Conservation (phyloP, 2,888 invertebrate species). For the Drepana falcataria region DNA sequence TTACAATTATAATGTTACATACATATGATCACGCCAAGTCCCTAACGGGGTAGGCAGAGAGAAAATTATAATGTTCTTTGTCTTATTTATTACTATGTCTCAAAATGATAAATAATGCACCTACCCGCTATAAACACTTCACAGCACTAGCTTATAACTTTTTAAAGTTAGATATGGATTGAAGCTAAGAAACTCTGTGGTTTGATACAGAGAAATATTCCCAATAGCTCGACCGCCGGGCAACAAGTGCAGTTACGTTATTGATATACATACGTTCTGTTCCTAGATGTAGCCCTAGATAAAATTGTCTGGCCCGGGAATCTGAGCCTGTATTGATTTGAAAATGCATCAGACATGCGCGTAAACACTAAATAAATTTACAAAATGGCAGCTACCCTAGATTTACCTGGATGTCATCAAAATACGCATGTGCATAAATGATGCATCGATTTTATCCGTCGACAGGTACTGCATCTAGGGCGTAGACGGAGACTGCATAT, state of each 20-base stretch:
- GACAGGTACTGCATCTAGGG: background rate
- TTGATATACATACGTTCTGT: background rate
- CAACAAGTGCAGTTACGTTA: background rate
- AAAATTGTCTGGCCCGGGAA: background rate
- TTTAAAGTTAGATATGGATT: too few relatives aligned
- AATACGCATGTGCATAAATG: conserved; percentile 3
- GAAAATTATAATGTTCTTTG: too few relatives aligned
- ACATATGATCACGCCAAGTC: too few relatives aligned
- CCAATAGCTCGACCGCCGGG: background rate
- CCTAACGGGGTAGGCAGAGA: too few relatives aligned
- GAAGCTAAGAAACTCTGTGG: too few relatives aligned
- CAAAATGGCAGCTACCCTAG: background rate
- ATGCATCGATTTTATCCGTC: background rate
- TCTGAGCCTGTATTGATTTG: background rate
- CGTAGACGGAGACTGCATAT: too few relatives aligned
- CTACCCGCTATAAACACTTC: too few relatives aligned
- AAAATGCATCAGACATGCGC: background rate
- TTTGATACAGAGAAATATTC: too few relatives aligned
- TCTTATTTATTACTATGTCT: too few relatives aligned
- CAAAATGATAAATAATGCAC: too few relatives aligned
- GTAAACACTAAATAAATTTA: background rate
- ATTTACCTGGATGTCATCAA: background rate
- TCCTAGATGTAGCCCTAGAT: background rate
- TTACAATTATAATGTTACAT: too few relatives aligned
- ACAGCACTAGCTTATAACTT: too few relatives aligned